Percentiles rank a stretch among this genome's conserved stretches.
Evolutionary conservation across 2,113 vertebrate species (phyloP).

Genomic region (Cnemophilus loriae): DNA sequence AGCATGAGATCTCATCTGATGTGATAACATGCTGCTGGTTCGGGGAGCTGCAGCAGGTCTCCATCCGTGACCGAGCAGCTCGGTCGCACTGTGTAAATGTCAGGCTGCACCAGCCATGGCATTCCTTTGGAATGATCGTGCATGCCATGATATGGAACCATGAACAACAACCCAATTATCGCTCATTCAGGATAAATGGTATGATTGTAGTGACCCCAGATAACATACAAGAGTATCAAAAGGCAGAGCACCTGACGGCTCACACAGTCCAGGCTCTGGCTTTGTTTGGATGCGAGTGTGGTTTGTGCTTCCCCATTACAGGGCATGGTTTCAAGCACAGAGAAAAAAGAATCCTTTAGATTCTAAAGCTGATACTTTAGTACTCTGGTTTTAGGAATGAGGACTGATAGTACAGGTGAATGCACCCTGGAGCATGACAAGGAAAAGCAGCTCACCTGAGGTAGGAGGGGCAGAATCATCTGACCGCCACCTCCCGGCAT

Average conservation of each 20-base stretch:
- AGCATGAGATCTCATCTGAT: neutral
- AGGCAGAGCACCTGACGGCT: neutral
- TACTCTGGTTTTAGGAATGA: neutral
- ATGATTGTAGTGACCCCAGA: neutral
- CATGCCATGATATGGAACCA: neutral
- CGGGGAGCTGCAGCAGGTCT: neutral
- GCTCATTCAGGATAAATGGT: neutral
- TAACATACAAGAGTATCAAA: neutral
- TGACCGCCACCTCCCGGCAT: rapidly evolving
- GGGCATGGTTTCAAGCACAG: neutral
- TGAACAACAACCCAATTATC: neutral
- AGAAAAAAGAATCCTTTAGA: neutral
- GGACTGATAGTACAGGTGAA: neutral
- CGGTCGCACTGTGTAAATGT: neutral
- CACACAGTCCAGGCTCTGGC: neutral
- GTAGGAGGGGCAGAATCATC: neutral
- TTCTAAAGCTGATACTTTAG: neutral
- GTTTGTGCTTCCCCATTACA: neutral
- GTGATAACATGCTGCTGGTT: neutral
- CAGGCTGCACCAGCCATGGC: neutral
- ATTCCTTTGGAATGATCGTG: neutral
- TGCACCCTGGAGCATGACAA: neutral
- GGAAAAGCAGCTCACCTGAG: neutral
- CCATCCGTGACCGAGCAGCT: neutral
- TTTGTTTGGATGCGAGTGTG: neutral